These are phyloP conservation scores for Cyanoliseus patagonus DNA, from an alignment of 2,113 vertebrate species.

Conservation along the genomic window DNA sequence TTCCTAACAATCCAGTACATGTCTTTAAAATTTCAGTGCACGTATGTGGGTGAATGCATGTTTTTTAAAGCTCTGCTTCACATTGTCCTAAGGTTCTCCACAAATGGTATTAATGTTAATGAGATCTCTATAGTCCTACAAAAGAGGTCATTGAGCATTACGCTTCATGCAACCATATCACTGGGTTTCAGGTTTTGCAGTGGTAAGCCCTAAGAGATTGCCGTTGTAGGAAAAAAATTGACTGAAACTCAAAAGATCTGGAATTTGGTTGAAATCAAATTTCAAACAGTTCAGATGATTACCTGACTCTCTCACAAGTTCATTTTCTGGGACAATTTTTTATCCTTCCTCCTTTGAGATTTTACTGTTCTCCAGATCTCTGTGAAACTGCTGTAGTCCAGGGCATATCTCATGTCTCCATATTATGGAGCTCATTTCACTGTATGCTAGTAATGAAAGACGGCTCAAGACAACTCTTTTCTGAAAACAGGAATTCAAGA, in stretches of 20 bases:
- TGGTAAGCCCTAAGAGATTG: conserved; percentile 39
- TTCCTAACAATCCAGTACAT: not conserved
- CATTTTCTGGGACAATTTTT: not conserved
- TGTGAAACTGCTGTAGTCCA: not conserved
- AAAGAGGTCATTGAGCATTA: conserved; percentile 62
- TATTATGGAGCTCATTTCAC: not conserved
- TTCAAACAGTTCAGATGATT: not conserved
- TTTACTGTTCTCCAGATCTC: not conserved
- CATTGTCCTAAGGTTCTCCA: conserved; percentile 50
- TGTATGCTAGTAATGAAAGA: not conserved
- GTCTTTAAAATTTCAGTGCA: conserved; percentile 42
- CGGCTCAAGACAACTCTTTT: not conserved
- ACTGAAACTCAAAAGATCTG: conserved; percentile 23
- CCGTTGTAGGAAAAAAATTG: conserved; percentile 20
- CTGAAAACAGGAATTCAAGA: not conserved
- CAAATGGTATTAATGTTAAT: conserved; percentile 61
- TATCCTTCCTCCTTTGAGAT: not conserved
- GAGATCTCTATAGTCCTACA: conserved; percentile 65
- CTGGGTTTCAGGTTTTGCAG: conserved; percentile 51
- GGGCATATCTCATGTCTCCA: not conserved
- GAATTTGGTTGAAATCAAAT: conserved; percentile 31
- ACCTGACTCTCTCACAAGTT: not conserved
- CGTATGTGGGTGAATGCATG: conserved; percentile 29
- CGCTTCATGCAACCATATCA: conserved; percentile 17
- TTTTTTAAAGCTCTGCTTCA: conserved; percentile 57